phyloP scores from a whole-genome alignment of 2,113 vertebrate species.

The Paradoxurus hermaphroditus region DNA sequence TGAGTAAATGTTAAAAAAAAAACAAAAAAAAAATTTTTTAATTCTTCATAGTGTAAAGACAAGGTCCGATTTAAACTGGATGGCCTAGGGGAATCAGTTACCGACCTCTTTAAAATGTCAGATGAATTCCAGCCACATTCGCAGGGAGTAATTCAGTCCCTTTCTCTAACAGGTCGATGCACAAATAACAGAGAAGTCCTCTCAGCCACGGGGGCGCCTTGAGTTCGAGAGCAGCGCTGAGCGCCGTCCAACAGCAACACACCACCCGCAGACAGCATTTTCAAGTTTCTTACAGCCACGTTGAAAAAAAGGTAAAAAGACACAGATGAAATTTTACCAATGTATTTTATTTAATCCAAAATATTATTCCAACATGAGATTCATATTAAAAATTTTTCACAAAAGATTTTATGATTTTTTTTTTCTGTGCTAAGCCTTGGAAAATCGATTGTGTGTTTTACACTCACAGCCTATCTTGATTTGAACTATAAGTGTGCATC shows the following conservation, averaged over 20 bases:
- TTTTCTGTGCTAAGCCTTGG: not conserved
- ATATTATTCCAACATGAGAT: not conserved
- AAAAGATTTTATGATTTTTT: not conserved
- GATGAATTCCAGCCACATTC: not conserved
- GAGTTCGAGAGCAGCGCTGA: not conserved
- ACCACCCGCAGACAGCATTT: not conserved
- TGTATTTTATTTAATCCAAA: not conserved
- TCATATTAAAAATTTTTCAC: not conserved
- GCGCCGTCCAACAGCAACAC: rapidly evolving
- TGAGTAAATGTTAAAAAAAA: too few relatives aligned
- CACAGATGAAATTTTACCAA: not conserved
- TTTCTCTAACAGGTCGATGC: not conserved
- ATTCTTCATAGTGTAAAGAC: not conserved
- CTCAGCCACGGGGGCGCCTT: not conserved
- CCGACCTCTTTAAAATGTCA: not conserved
- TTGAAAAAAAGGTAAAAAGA: not conserved
- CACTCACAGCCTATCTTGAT: not conserved
- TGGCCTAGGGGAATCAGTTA: not conserved
- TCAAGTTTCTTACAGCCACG: not conserved
- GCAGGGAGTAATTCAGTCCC: not conserved
- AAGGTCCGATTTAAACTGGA: not conserved
- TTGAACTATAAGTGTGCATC: not conserved
- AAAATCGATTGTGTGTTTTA: not conserved
- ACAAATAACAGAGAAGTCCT: not conserved
- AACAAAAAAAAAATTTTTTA: not conserved